Percentiles rank a stretch among this genome's conserved stretches.
Evolutionary conservation across 2,113 vertebrate genomes (phyloP).

Genomic region (Silurus meridionalis): DNA sequence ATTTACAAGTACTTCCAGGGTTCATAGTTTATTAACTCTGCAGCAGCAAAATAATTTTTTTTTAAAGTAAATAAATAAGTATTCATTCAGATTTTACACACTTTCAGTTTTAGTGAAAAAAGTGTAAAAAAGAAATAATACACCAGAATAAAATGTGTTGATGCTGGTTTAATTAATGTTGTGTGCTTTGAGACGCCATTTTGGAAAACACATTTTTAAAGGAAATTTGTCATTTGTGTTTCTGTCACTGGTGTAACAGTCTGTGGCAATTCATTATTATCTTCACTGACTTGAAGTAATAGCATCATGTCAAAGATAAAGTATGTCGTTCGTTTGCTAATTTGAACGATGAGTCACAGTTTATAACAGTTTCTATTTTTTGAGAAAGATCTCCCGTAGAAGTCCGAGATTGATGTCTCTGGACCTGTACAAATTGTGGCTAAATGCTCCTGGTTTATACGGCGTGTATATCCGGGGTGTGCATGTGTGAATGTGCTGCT

Average conservation of each 20-base stretch:
- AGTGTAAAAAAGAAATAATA: background rate
- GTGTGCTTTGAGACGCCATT: background rate
- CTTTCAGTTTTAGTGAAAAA: background rate
- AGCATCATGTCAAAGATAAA: background rate
- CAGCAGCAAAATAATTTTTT: background rate
- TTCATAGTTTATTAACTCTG: background rate
- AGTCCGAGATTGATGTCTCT: background rate
- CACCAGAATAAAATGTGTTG: background rate
- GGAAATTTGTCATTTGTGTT: background rate
- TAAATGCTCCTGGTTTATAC: background rate
- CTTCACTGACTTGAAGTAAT: background rate
- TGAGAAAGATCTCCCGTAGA: background rate
- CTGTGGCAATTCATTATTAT: constrained; percentile 1
- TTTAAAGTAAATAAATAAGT: background rate
- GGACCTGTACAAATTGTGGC: background rate
- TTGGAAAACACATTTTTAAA: background rate
- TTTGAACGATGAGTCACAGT: no score
- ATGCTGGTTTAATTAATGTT: background rate
- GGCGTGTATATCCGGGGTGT: background rate
- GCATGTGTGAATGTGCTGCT: constrained; percentile 13
- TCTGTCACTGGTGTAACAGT: background rate
- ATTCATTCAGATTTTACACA: background rate
- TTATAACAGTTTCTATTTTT: background rate
- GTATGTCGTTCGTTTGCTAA: background rate
- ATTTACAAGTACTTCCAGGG: background rate